These are phyloP conservation scores for Nematostella vectensis DNA, from an alignment of 92 coral and sea anemone species.

Conservation along the genomic window DNA sequence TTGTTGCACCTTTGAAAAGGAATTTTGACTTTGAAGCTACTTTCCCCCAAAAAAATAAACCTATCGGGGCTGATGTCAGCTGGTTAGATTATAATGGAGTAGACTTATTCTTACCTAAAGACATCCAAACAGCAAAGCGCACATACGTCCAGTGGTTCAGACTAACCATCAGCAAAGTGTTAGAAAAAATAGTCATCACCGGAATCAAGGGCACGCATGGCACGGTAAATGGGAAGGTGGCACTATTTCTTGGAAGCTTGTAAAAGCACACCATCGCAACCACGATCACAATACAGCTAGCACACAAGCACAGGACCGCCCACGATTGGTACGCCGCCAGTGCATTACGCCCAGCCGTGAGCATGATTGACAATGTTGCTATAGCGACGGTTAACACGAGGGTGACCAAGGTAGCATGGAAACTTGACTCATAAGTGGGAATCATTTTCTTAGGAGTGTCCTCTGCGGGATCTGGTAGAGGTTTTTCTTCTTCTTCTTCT, in stretches of 20 bases:
- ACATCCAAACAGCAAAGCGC: constrained; percentile 10
- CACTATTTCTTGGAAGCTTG: constrained; percentile 2
- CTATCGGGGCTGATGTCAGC: no score
- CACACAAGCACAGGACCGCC: neutral
- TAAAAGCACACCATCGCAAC: neutral
- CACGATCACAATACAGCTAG: neutral
- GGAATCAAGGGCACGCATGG: constrained; percentile 9
- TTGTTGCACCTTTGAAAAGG: no score
- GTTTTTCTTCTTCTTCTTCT: neutral
- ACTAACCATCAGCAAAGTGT: constrained; percentile 1
- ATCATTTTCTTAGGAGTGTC: neutral
- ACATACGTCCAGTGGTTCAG: constrained; percentile 12
- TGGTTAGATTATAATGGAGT: neutral
- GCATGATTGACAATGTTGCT: neutral
- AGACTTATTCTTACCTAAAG: constrained; percentile 6
- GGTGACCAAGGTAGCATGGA: constrained; percentile 4
- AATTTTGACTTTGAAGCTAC: no score
- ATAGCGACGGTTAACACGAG: neutral
- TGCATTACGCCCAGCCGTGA: neutral
- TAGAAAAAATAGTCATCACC: neutral
- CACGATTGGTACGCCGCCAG: neutral
- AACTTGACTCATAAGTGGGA: constrained; percentile 4
- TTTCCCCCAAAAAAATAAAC: no score
- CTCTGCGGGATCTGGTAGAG: neutral
- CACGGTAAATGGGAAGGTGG: constrained; percentile 11